phyloP scores from a whole-genome alignment of 53 echinoderm and acorn worm genomes.

The Apostichopus leukothele region DNA sequence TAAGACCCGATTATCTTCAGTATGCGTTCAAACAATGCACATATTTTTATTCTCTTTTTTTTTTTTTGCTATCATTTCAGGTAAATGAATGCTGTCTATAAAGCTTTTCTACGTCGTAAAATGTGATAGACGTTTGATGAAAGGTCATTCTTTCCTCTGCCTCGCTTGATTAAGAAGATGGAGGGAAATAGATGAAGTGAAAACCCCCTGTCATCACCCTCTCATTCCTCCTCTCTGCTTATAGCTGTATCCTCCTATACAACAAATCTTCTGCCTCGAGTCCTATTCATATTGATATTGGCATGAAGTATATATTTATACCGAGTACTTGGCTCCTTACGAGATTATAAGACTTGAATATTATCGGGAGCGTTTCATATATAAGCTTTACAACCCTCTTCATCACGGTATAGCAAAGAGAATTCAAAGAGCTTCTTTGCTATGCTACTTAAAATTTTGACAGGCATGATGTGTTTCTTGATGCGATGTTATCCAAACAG shows the following conservation, averaged over 20 bases:
- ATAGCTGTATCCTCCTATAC: neutral
- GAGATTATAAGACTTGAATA: conserved; percentile 21
- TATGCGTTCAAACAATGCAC: no score
- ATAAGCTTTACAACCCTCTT: neutral
- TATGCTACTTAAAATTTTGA: conserved; percentile 14
- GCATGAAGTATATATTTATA: neutral
- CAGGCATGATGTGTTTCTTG: conserved; percentile 23
- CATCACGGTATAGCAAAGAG: neutral
- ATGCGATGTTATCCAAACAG: conserved; percentile 35
- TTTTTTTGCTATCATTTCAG: neutral
- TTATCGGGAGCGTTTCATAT: conserved; percentile 24
- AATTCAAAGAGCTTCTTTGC: conserved; percentile 15
- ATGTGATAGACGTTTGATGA: neutral
- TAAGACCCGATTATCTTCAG: no score
- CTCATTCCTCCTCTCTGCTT: conserved; percentile 3
- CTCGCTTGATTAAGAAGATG: neutral
- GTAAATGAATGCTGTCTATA: neutral
- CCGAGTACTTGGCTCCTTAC: neutral
- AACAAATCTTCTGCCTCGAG: neutral
- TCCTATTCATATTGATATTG: conserved; percentile 23
- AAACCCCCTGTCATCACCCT: conserved; percentile 35
- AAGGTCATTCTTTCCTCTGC: conserved; percentile 7
- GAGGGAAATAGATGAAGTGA: conserved; percentile 6
- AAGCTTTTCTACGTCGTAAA: neutral
- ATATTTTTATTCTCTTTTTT: neutral